Evolutionary conservation across 2,797 vertebrate species (phyloP).

Genomic region (Chaetophractus vellerosus): DNA sequence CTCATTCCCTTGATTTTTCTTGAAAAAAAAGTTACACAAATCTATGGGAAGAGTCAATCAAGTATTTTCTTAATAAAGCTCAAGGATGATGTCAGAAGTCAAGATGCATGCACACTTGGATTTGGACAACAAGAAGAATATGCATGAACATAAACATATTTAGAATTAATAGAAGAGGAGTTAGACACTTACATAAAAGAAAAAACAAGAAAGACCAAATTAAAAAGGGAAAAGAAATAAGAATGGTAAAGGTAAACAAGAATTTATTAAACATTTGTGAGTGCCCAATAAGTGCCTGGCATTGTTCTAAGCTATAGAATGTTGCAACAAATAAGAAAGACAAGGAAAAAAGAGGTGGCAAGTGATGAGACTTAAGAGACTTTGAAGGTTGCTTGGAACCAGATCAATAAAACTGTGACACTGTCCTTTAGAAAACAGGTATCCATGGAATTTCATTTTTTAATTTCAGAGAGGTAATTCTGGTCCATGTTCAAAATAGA

Average conservation of each 20-base stretch:
- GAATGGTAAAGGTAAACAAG: background rate
- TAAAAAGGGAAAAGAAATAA: background rate
- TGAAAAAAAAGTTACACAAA: background rate
- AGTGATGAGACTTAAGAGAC: background rate
- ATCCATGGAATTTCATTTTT: background rate
- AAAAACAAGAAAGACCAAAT: background rate
- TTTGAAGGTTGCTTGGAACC: background rate
- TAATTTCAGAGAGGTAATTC: background rate
- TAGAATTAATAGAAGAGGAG: background rate
- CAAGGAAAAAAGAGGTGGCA: background rate
- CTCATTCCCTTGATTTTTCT: background rate
- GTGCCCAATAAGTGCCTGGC: background rate
- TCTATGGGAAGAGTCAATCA: background rate
- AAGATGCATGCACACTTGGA: background rate
- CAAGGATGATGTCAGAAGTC: background rate
- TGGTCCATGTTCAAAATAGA: background rate
- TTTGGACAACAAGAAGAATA: background rate
- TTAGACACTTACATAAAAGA: background rate
- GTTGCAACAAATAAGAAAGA: background rate
- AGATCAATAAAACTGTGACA: background rate
- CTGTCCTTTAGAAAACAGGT: background rate
- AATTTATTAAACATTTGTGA: slow-evolving; percentile 5
- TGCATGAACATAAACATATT: background rate
- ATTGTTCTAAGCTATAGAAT: background rate
- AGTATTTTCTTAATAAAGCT: background rate